Conservation (phyloP, 2,113 vertebrate species). For the Pituophis catenifer region DNA sequence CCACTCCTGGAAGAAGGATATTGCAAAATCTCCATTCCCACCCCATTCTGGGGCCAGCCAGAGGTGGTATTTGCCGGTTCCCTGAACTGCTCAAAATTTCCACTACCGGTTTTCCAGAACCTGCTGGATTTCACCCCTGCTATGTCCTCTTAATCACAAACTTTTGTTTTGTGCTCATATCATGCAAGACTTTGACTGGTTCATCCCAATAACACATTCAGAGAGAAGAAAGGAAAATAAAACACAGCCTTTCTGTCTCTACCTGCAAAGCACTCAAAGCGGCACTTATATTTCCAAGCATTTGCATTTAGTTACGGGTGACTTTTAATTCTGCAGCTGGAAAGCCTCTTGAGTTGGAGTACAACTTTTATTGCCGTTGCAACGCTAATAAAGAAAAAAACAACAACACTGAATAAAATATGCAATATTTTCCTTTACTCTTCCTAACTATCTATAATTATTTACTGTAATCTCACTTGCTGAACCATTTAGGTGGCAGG, state of each 20-base stretch:
- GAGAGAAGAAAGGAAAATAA: not conserved
- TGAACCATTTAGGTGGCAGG: rapidly evolving
- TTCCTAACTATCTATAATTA: not conserved
- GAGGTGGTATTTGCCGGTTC: no score
- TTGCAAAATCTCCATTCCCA: no score
- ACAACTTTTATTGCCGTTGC: not conserved
- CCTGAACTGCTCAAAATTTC: no score
- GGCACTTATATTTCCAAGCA: not conserved
- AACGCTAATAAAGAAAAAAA: not conserved
- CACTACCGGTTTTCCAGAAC: no score
- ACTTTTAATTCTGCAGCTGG: constrained; percentile 15
- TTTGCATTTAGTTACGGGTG: not conserved
- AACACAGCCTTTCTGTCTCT: not conserved
- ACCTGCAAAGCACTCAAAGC: not conserved
- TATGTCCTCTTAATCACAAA: not conserved
- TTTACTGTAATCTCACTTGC: not conserved
- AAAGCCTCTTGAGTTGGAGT: constrained; percentile 2
- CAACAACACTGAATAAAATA: not conserved
- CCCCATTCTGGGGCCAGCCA: no score
- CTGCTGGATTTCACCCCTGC: no score
- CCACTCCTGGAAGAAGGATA: no score
- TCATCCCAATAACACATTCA: not conserved
- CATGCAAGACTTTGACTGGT: not conserved
- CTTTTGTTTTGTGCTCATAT: not conserved
- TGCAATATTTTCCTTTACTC: not conserved